Base-by-base conservation (phyloP, 2,888 invertebrate species). In the Ochropleura plecta region DNA sequence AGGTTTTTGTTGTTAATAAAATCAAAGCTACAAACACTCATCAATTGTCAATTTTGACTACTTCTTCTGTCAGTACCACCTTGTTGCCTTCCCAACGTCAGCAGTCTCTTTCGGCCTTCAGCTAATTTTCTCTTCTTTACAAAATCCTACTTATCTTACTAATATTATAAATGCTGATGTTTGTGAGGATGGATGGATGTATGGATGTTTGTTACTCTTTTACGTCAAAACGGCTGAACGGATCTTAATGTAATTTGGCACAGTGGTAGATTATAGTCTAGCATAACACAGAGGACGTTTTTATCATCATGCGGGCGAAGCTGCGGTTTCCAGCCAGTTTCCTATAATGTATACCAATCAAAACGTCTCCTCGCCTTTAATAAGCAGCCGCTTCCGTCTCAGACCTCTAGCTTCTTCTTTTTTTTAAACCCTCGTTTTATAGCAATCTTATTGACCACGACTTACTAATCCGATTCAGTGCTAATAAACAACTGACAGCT, bases 401-500 rank as follows among this genome's bases (percentile, higher is more conserved):
- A 44, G 7, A 16, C 5, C 7, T 20, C 12, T 49, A 75, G 1
- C 3, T 4, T 46, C 14, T 4, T n/a, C n/a, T 51, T 10, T 46
- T 2, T 10, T 67, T 12, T 1, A 44, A 8, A 12, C 44, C 8
- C 8, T 30, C 10, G 1, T 60, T 51, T 18, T 40, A 18, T 12
- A 8, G 3, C n/a, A 42, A n/a, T 48, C 48, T 40, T 6, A 2
- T 30, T 30, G 30, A 7, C 48, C 53, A 49, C 4, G 49, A 49
- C 40, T 12, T 16, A 9, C 71, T 71, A 64, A 64, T 44, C n/a
- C 4, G 14, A 16, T 20, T 12, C 60, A 53, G 14, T 9, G 18
- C 60, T 78, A 72, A 65, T 20, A 14, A 30, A 30, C 8, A 65
- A 51, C 44, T 62, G 78, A 63, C 73, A 78, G 53, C 57, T 18